These are phyloP conservation scores for Philotrypesis tridentata DNA, from an alignment of 1,140 invertebrate genomes.

Conservation along the genomic window DNA sequence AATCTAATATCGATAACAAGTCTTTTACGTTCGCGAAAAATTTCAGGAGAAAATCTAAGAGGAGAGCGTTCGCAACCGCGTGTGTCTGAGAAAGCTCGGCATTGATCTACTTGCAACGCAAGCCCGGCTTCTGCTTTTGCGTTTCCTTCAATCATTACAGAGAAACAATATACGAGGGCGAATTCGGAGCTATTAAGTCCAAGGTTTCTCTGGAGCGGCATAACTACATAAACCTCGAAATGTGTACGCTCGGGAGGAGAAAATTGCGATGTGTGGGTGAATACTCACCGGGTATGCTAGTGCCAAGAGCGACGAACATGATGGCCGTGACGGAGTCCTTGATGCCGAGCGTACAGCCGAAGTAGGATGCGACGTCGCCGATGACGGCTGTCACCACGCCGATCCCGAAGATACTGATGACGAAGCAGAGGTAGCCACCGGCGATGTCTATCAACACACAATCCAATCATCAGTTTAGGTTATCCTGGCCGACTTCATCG, in stretches of 20 bases:
- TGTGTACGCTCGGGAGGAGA: neutral
- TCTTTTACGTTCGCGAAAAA: neutral
- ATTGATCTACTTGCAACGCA: neutral
- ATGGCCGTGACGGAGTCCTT: conserved; percentile 98
- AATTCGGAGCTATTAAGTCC: neutral
- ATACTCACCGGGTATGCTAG: conserved; percentile 93
- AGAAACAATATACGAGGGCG: neutral
- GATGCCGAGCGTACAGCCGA: conserved; percentile 97
- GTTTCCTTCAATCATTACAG: neutral
- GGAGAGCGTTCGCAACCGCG: neutral
- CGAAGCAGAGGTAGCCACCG: conserved; percentile 95
- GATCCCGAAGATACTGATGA: conserved; percentile 93
- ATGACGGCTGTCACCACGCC: conserved; percentile 96
- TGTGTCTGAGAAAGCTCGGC: neutral
- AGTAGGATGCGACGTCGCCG: conserved; percentile 96
- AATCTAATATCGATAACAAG: no score
- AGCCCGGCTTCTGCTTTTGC: neutral
- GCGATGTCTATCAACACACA: conserved; percentile 78
- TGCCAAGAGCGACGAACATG: conserved; percentile 95
- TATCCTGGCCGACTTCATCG: neutral
- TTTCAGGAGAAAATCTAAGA: neutral
- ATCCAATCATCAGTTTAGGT: neutral
- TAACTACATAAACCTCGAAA: neutral
- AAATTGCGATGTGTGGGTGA: neutral
- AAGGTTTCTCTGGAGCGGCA: neutral